Evolutionary conservation across 1,140 invertebrate genomes (phyloP), one percentile per base, ranked within the genome.

Genomic region (Nebria ingens): DNA sequence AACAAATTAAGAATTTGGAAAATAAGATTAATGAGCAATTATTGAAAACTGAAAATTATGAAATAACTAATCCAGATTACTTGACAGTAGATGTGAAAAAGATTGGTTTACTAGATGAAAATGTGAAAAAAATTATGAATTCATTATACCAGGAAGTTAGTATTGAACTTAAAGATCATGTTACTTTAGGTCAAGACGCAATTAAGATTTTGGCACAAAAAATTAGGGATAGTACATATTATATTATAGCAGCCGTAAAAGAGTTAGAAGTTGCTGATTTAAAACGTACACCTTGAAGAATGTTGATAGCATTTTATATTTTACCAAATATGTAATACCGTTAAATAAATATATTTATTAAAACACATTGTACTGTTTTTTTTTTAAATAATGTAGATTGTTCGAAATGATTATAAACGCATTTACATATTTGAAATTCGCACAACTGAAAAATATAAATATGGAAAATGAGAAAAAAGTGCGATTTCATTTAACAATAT

Each of bases 401-500:
- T 45, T 11, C 13, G 4, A 13, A 45, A 45, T 45, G 40, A 45
- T 11, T 45, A 45, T 12, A 45, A 45, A 12, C 9, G 17, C 40
- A 45, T 45, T n/a, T n/a, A n/a, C n/a, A n/a, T n/a, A n/a, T n/a
- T n/a, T n/a, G n/a, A n/a, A n/a, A n/a, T n/a, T n/a, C n/a, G n/a
- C n/a, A 45, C 40, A 45, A 17, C 15, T 4, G 17, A 45, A 45
- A 12, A 17, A 45, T 12, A 45, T 45, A 17, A 17, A 45, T 11
- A 45, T 12, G 9, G 17, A 12, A 12, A 12, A 34, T 45, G 6
- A 45, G 40, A 17, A 45, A 45, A 45, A 45, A 45, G 9, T 45
- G 40, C 17, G 17, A 45, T 45, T 45, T 45, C 40, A 45, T 45
- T 34, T 45, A 45, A 45, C 40, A 45, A 17, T 45, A 45, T 45